A percentile compares a stretch with the other conserved stretches of the same genome.
These are phyloP conservation scores for Enteromius argenteus DNA, from an alignment of 2,797 vertebrate genomes.

Conservation along the genomic window DNA sequence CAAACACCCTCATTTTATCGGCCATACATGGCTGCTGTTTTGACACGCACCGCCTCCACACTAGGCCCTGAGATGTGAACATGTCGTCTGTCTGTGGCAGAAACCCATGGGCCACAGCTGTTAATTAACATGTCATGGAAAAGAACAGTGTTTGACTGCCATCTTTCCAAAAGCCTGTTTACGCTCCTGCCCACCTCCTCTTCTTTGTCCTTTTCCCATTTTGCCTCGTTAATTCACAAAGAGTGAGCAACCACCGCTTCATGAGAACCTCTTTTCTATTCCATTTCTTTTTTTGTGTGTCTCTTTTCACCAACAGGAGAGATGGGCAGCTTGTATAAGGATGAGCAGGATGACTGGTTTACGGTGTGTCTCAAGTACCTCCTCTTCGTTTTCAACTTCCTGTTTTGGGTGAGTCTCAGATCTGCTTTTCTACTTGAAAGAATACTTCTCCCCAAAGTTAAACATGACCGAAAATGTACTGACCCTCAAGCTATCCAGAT, in stretches of 20 bases:
- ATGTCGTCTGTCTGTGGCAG: slow-evolving; percentile 37
- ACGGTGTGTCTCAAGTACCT: slow-evolving; percentile 87
- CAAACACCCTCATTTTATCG: slow-evolving; percentile 51
- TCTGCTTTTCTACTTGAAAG: not conserved
- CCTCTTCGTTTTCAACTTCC: slow-evolving; percentile 89
- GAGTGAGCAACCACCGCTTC: not conserved
- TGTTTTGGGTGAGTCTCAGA: slow-evolving; percentile 88
- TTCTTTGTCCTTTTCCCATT: not conserved
- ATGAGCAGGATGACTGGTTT: slow-evolving; percentile 83
- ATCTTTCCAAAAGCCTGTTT: slow-evolving; percentile 40
- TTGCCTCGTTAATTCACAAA: not conserved
- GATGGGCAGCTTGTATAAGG: slow-evolving; percentile 82
- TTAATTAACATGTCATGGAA: slow-evolving; percentile 57
- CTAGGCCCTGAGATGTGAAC: slow-evolving; percentile 42
- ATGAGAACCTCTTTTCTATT: not conserved
- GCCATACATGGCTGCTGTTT: slow-evolving; percentile 55
- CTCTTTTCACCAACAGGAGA: slow-evolving; percentile 56
- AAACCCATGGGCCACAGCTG: slow-evolving; percentile 45
- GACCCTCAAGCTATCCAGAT: not conserved
- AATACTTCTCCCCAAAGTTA: not conserved
- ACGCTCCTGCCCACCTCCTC: not conserved
- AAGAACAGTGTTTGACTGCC: slow-evolving; percentile 52
- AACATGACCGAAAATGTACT: not conserved
- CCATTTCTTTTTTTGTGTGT: not conserved
- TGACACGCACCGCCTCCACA: slow-evolving; percentile 55